These are phyloP conservation scores for Pristionchus japonicus DNA, from an alignment of 2,888 invertebrate species.

Conservation along the genomic window DNA sequence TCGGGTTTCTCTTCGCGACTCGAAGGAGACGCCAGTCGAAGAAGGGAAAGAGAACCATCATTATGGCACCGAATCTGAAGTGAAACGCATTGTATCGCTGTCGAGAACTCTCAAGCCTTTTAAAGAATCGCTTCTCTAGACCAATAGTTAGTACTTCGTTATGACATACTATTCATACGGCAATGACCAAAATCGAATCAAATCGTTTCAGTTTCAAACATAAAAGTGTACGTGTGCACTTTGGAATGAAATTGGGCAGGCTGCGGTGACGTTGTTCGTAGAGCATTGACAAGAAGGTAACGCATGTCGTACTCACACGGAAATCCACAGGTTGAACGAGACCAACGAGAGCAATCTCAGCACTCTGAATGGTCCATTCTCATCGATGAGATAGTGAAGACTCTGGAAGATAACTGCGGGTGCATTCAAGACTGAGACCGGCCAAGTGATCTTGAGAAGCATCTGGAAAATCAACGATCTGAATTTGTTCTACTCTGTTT, in stretches of 20 bases:
- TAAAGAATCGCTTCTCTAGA: too few species aligned
- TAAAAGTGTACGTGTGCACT: too few species aligned
- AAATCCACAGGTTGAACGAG: background rate
- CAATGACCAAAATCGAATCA: too few species aligned
- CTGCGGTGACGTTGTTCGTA: too few species aligned
- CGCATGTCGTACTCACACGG: background rate
- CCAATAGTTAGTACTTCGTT: too few species aligned
- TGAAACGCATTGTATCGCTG: background rate
- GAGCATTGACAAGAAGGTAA: background rate
- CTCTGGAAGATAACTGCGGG: background rate
- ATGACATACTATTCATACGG: too few species aligned
- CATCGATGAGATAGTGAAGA: background rate
- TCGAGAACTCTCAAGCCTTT: too few species aligned
- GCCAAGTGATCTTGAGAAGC: background rate
- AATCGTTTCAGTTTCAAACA: too few species aligned
- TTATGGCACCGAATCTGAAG: background rate
- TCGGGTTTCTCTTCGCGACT: background rate
- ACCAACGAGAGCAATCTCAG: background rate
- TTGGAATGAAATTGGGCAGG: too few species aligned
- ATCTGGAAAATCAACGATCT: too few species aligned
- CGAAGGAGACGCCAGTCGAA: background rate
- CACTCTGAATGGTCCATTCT: background rate
- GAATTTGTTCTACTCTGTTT: too few species aligned
- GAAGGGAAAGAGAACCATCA: background rate
- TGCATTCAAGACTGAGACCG: background rate